Evolutionary conservation across 2,797 vertebrate genomes (phyloP).

Genomic region (Selene dorsalis): DNA sequence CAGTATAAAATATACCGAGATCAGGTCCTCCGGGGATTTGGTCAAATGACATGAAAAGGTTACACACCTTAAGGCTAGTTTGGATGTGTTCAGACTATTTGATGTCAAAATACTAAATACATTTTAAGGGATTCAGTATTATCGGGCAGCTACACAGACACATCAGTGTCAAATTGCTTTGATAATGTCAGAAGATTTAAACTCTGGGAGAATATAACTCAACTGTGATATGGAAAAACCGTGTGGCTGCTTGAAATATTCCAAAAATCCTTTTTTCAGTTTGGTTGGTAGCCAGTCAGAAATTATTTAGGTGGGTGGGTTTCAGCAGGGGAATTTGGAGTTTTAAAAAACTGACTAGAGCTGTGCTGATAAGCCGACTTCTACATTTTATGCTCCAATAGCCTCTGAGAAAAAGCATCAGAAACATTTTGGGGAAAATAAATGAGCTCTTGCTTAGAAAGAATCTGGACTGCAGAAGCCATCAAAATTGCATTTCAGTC

Average conservation of each 20-base stretch:
- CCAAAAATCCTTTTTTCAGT: neutral
- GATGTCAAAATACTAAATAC: neutral
- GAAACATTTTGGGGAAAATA: constrained; percentile 1
- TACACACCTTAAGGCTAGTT: neutral
- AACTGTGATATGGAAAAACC: neutral
- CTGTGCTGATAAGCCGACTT: neutral
- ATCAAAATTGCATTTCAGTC: constrained; percentile 28
- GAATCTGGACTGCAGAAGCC: neutral
- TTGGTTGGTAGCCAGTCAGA: neutral
- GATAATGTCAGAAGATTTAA: neutral
- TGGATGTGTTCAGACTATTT: neutral
- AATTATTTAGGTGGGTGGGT: neutral
- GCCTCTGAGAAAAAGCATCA: constrained; percentile 12
- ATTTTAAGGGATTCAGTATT: neutral
- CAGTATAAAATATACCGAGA: neutral
- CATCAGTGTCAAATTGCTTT: neutral
- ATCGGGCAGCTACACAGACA: neutral
- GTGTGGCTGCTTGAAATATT: neutral
- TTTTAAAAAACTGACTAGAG: neutral
- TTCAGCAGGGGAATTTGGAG: neutral
- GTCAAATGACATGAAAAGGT: neutral
- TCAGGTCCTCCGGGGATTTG: neutral
- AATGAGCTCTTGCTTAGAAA: constrained; percentile 21
- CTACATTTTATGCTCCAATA: neutral
- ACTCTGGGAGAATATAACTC: neutral